phyloP scores from a whole-genome alignment of 1,140 invertebrate genomes.

The Tribolium castaneum region DNA sequence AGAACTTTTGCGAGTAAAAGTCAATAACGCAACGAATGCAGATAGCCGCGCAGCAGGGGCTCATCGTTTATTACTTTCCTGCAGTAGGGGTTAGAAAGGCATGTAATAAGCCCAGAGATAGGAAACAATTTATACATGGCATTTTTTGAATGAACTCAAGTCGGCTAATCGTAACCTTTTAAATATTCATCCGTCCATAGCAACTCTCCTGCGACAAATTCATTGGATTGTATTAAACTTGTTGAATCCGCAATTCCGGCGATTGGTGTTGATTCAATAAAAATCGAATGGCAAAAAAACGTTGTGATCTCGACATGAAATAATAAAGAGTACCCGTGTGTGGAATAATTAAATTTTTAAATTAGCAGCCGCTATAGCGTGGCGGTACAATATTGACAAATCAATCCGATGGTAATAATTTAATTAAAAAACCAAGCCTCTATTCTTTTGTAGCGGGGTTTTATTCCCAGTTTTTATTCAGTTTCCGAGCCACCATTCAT shows the following conservation, averaged over 20 bases:
- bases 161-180: background rate
- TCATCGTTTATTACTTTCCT: background rate
- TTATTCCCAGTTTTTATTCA: conserved; percentile 40
- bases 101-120: background rate
- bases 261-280: conserved; percentile 6
- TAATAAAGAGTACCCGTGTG: conserved; percentile 27
- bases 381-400: conserved; percentile 29
- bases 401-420: conserved; percentile 43
- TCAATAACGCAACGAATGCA: background rate
- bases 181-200: background rate
- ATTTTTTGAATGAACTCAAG: background rate
- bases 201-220: background rate
- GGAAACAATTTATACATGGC: conserved; percentile 6
- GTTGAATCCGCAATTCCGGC: background rate
- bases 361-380: conserved; percentile 23
- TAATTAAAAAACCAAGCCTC: conserved; percentile 40
- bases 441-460: conserved; percentile 14
- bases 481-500: conserved; percentile 26
- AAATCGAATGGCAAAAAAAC: conserved; percentile 1
- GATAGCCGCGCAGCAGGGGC: background rate
- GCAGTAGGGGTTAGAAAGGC: background rate
- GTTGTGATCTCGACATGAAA: background rate
- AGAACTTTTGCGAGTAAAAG: background rate
- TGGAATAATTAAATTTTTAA: conserved; percentile 41
- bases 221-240: conserved; percentile 9